phyloP scores from a whole-genome alignment of 2,113 vertebrate genomes.

The Tautogolabrus adspersus region DNA sequence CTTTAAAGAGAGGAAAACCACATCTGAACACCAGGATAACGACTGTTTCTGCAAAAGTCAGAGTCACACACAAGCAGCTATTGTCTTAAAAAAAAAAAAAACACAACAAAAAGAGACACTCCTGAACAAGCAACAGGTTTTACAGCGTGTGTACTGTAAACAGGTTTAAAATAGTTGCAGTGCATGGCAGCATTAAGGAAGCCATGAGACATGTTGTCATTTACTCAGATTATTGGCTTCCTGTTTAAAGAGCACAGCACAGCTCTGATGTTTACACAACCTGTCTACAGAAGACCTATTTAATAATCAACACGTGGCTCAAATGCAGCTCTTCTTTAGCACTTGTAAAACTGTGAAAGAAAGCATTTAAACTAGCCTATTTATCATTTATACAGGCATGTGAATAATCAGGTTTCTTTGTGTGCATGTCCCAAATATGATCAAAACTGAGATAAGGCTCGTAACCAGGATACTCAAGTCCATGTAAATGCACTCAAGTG shows the following conservation, averaged over 20 bases:
- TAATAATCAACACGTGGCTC: background rate
- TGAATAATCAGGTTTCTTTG: too few species aligned
- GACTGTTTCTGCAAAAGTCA: slow-evolving; percentile 44
- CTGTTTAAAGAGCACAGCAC: slow-evolving; percentile 20
- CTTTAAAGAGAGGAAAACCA: slow-evolving; percentile 46
- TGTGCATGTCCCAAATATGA: too few species aligned
- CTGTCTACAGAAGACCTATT: background rate
- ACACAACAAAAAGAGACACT: slow-evolving; percentile 37
- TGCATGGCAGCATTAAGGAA: slow-evolving; percentile 11
- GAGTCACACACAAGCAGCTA: slow-evolving; percentile 22
- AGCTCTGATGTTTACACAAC: slow-evolving; percentile 22
- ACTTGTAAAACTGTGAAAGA: background rate
- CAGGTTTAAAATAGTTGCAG: slow-evolving; percentile 10
- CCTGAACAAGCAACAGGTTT: slow-evolving; percentile 22
- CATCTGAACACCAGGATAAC: slow-evolving; percentile 51
- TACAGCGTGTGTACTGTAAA: slow-evolving; percentile 37
- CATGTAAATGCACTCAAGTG: too few species aligned
- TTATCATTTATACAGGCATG: too few species aligned
- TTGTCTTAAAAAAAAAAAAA: slow-evolving; percentile 31
- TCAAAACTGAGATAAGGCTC: too few species aligned
- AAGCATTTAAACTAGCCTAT: too few species aligned
- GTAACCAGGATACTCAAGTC: too few species aligned
- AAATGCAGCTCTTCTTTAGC: background rate
- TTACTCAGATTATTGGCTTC: slow-evolving; percentile 54
- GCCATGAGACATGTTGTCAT: slow-evolving; percentile 40